Percentiles rank a stretch among this genome's conserved stretches.
These are phyloP conservation scores for Notolepis coatsorum DNA, from an alignment of 2,797 vertebrate genomes.

Conservation along the genomic window DNA sequence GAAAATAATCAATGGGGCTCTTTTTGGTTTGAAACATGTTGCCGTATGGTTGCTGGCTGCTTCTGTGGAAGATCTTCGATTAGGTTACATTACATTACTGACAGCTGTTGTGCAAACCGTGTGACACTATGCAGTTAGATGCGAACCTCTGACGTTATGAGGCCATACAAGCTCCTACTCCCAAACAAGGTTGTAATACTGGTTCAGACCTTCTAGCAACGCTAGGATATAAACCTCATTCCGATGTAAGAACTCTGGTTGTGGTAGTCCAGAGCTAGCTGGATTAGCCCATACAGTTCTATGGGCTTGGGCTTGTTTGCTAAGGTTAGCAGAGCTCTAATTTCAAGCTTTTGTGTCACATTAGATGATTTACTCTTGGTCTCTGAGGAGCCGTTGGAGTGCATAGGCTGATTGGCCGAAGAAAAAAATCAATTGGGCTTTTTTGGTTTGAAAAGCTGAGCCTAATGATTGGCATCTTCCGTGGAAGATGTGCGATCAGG, in stretches of 20 bases:
- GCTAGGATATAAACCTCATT: too few relatives aligned
- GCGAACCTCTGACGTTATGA: too few relatives aligned
- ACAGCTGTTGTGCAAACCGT: too few relatives aligned
- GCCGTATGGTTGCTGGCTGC: background rate
- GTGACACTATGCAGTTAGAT: too few relatives aligned
- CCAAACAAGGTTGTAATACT: too few relatives aligned
- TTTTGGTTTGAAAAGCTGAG: constrained; percentile 21
- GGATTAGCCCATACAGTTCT: background rate
- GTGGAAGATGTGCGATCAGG: constrained; percentile 40
- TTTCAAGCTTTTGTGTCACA: background rate
- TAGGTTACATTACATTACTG: constrained; percentile 33
- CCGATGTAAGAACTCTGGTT: too few relatives aligned
- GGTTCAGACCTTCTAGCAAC: too few relatives aligned
- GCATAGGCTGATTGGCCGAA: constrained; percentile 19
- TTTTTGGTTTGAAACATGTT: constrained; percentile 19
- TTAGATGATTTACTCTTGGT: constrained; percentile 15
- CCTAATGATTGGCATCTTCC: background rate
- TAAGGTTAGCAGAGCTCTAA: constrained; percentile 12
- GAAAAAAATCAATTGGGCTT: constrained; percentile 43
- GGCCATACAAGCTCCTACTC: too few relatives aligned
- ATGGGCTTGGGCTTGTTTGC: background rate
- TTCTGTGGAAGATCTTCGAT: constrained; percentile 31
- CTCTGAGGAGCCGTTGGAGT: background rate
- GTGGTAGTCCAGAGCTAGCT: constrained; percentile 15
- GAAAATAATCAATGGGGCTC: constrained; percentile 45